A percentile compares a stretch with the other conserved stretches of the same genome.
These are phyloP conservation scores for Phainopepla nitens DNA, from an alignment of 2,113 vertebrate genomes.

Conservation along the genomic window DNA sequence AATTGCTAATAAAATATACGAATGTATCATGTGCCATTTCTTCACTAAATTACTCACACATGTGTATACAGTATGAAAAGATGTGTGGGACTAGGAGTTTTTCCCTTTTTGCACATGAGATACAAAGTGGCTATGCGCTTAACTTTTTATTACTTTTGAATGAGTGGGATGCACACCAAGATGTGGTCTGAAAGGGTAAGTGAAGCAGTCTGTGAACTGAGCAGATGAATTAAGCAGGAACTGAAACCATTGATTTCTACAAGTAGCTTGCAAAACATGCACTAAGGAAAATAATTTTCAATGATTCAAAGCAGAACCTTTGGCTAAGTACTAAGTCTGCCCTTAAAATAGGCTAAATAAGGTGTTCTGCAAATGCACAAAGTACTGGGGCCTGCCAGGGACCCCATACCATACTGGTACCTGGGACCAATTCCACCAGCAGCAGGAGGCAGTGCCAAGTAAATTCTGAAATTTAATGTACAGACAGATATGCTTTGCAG, in stretches of 20 bases:
- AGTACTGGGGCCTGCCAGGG: background rate
- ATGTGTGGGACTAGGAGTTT: background rate
- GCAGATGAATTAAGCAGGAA: conserved; percentile 35
- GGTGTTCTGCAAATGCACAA: background rate
- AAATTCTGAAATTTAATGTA: background rate
- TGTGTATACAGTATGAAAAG: background rate
- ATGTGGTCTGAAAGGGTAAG: conserved; percentile 29
- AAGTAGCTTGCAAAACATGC: conserved; percentile 26
- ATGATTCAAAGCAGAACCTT: background rate
- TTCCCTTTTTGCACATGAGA: background rate
- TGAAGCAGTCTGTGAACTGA: background rate
- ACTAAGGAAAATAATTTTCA: conserved; percentile 31
- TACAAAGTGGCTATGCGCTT: background rate
- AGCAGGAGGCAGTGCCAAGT: background rate
- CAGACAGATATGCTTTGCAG: background rate
- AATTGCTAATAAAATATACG: background rate
- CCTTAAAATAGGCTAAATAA: background rate
- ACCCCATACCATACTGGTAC: background rate
- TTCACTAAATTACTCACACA: background rate
- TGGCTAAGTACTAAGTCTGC: background rate
- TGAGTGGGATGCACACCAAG: conserved; percentile 10
- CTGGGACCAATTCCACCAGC: background rate
- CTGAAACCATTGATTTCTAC: background rate
- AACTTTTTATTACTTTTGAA: conserved; percentile 30
- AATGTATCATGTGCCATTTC: background rate